Base-by-base conservation (phyloP, 2,113 vertebrate genomes). In the Paralichthys olivaceus region DNA sequence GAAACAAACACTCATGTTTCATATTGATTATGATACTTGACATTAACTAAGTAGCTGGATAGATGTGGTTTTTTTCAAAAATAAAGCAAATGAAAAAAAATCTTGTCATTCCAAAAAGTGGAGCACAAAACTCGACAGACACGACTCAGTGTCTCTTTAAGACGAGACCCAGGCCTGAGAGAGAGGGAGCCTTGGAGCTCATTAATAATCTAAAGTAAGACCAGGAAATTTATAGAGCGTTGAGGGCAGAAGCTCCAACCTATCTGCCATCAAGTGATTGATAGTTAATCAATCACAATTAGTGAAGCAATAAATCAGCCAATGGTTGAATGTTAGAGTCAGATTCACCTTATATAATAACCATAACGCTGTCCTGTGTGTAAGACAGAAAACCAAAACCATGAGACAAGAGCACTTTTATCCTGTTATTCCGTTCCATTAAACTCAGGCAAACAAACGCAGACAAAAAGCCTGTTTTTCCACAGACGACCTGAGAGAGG, bases 391-490 rank as follows among this genome's bases (percentile, higher is more conserved):
- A 77, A 80, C 62, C 29, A 54, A 49, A 79, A 67, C 62, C 76
- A 60, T 14, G 57, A 71, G 34, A 83, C 23, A 73, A 14, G 20
- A 22, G 43, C 47, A n/a, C 71, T 86, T 88, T 81, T 79, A 69
- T 79, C 69, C 77, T 23, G 53, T 91, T 87, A 91, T 93, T 91
- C 82, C 82, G 37, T 77, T 80, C 86, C 86, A 91, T 90, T 91
- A 88, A 87, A 85, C 83, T 57, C 72, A 17, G 7, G 60, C 51
- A 86, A 82, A 82, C 68, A 80, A 70, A 85, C 25, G 2, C 65
- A 67, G 68, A 79, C 69, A 83, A 84, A 82, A 87, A 83, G 67
- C 72, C 13, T 77, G 32, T 79, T 82, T 72, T 58, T 61, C 56
- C 72, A 63, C 69, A 77, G 72, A 72, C 65, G 55, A 83, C 82